Evolutionary conservation across 2,113 vertebrate genomes (phyloP).

Genomic region (Rhodinocichla rosea): DNA sequence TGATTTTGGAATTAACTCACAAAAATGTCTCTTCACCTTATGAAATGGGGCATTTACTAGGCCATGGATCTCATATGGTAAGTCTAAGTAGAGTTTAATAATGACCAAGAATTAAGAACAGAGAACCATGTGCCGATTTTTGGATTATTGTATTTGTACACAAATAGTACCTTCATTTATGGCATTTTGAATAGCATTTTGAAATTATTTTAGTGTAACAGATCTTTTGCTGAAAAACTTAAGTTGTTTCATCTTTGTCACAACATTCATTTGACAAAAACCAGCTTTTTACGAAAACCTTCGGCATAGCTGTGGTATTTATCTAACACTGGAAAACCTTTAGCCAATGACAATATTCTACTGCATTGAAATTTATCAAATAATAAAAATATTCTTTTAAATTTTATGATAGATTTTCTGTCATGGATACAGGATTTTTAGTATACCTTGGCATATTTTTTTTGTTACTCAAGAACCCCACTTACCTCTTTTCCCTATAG

Average conservation of each 20-base stretch:
- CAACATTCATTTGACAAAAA: neutral
- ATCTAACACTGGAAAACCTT: neutral
- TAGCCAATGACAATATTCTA: neutral
- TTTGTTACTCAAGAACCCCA: neutral
- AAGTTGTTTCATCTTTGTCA: neutral
- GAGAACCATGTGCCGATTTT: neutral
- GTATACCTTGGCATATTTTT: neutral
- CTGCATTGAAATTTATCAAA: neutral
- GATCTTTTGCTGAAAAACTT: neutral
- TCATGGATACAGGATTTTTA: neutral
- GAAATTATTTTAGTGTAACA: neutral
- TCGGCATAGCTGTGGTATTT: neutral
- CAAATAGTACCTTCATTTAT: neutral
- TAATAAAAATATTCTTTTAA: neutral
- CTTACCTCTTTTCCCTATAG: neutral
- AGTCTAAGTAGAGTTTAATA: neutral
- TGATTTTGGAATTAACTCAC: neutral
- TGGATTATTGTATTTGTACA: neutral
- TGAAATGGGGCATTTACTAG: neutral
- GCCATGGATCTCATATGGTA: neutral
- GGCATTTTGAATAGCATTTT: neutral
- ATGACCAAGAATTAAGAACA: neutral
- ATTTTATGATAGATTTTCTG: constrained; percentile 1
- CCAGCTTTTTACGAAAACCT: neutral
- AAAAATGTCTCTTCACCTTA: neutral